Evolutionary conservation across 2,113 vertebrate genomes (phyloP).

Genomic region (Fregata magnificens): DNA sequence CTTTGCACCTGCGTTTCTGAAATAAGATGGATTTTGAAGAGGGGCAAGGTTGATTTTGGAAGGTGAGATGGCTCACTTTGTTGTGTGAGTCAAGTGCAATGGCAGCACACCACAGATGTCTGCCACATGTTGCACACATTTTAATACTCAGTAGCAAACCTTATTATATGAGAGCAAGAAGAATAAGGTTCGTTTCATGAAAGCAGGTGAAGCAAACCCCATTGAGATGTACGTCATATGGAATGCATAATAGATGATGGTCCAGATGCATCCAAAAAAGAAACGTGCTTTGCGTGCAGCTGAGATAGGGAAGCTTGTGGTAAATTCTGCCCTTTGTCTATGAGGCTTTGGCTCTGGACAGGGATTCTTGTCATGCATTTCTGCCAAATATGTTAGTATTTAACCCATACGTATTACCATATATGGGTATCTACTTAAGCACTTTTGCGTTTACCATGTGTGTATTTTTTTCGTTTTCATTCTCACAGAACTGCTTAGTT

Average conservation of each 20-base stretch:
- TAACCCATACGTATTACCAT: conserved; percentile 37
- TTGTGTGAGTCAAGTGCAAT: conserved; percentile 49
- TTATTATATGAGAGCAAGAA: conserved; percentile 45
- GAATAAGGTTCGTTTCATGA: conserved; percentile 39
- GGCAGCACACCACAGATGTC: conserved; percentile 45
- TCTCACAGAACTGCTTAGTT: neutral
- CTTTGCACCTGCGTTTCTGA: conserved; percentile 9
- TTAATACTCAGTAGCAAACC: conserved; percentile 54
- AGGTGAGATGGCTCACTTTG: conserved; percentile 38
- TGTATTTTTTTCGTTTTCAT: neutral
- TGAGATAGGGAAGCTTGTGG: conserved; percentile 24
- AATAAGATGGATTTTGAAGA: conserved; percentile 26
- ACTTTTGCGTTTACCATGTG: conserved; percentile 35
- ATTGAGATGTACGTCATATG: conserved; percentile 18
- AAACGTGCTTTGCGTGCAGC: conserved; percentile 24
- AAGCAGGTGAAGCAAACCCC: conserved; percentile 49
- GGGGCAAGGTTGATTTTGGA: conserved; percentile 30
- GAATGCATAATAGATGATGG: conserved; percentile 38
- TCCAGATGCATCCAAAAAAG: conserved; percentile 29
- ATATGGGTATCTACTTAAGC: conserved; percentile 44
- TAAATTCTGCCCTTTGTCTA: conserved; percentile 54
- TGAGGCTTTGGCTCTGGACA: conserved; percentile 54
- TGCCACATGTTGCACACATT: conserved; percentile 54
- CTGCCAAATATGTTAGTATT: conserved; percentile 56
- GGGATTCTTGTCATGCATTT: conserved; percentile 44